Conservation (phyloP, 1,140 invertebrate genomes). For the Vollenhovia emeryi region DNA sequence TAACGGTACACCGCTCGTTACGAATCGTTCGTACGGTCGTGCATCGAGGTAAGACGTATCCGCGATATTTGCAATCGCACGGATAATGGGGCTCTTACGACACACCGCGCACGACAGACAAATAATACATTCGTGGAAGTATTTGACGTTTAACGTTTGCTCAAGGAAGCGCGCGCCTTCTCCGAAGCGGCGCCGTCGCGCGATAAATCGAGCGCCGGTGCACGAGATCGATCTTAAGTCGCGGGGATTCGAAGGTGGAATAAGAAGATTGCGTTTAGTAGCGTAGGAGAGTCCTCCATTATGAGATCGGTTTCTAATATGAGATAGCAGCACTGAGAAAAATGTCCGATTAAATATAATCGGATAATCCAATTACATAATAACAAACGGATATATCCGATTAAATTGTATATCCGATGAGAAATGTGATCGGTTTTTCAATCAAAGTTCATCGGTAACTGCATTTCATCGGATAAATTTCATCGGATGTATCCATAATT, state of each 20-base stretch:
- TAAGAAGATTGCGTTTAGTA: too few relatives aligned
- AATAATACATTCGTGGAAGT: conserved; percentile 29
- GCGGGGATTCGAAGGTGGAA: background rate
- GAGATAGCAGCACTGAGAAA: too few relatives aligned
- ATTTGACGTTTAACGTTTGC: conserved; percentile 29
- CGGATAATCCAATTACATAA: too few relatives aligned
- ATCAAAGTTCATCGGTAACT: too few relatives aligned
- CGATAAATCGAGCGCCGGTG: background rate
- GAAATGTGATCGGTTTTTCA: too few relatives aligned
- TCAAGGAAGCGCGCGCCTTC: conserved; percentile 1
- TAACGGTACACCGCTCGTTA: conserved; percentile 40
- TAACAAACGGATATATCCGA: too few relatives aligned
- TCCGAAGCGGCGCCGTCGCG: background rate
- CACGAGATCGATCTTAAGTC: background rate
- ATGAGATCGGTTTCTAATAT: too few relatives aligned
- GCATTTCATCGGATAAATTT: too few relatives aligned
- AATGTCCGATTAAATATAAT: too few relatives aligned
- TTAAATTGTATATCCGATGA: too few relatives aligned
- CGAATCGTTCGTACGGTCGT: conserved; percentile 9
- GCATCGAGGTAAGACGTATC: conserved; percentile 2
- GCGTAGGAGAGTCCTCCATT: too few relatives aligned
- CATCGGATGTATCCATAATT: too few relatives aligned
- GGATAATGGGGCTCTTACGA: conserved; percentile 42
- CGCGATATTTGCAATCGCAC: conserved; percentile 46
- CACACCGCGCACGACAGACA: background rate